Evolutionary conservation across 23 tunicate genomes (phyloP), one percentile per base, ranked within the genome.

Genomic region (Ascidia mentula): DNA sequence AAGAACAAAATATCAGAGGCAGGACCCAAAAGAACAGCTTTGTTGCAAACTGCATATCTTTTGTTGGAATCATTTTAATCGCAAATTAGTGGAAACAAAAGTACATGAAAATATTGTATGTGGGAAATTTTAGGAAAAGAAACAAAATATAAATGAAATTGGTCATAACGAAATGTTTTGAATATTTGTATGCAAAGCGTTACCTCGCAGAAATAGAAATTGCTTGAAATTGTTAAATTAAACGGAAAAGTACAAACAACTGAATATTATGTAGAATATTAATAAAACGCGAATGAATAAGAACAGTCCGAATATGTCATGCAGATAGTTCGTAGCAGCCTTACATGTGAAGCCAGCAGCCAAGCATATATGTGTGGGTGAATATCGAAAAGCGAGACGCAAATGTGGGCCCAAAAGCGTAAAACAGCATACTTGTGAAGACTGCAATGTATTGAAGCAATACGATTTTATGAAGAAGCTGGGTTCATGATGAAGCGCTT

Each of bases 331-430:
- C 24, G 65, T 53, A 53, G 65, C 65, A 53, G 65, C 65, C 65
- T 53, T 53, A 28, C 65, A 53, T 53, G 65, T 53, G 13, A 53
- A 53, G 65, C 65, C 65, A 53, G 65, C 65, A 53, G 65, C 65
- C 65, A 53, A 53, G 65, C 65, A 28, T 28, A n/a, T n/a, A n/a
- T n/a, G n/a, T n/a, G n/a, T 26, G 65, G 65, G 65, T 53, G 65
- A 53, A 5, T n/a, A n/a, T n/a, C n/a, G n/a, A n/a, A 3, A 9
- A 53, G 65, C 24, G 65, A 53, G 24, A 53, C 65, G 65, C 24
- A 53, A 26, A 28, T 53, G 22, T 28, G 65, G 65, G 65, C 65
- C 65, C 24, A 28, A 53, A 53, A 20, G 65, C 65, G 24, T 28
- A 53, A 53, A 53, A 26, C 22, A 53, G 65, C 65, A 53, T 53